Evolutionary conservation across 2,113 vertebrate species (phyloP), one percentile per base, ranked within the genome.

Genomic region (Morone chrysops): DNA sequence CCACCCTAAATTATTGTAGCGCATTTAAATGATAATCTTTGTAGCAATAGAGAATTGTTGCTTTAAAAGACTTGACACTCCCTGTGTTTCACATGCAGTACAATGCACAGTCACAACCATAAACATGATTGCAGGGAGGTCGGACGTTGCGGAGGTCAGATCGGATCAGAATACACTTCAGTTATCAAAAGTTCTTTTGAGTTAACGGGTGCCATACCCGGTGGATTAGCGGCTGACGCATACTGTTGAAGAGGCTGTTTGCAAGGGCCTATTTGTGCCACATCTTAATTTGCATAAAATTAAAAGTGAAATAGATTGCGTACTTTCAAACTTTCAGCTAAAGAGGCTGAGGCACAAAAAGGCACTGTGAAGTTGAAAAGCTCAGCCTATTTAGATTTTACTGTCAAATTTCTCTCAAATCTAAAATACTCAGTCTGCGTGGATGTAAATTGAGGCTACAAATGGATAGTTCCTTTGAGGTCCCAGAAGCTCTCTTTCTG

Each of bases 241-340:
- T 40, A 14, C 11, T 20, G 0, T 53, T 78, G 62, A n/a, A 50
- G 31, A 18, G 1, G 82, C 45, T 22, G 31, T 82, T 88, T 79
- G 60, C 80, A 62, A 5, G 1, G 4, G 2, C n/a, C 54, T 72
- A 63, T 75, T 71, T 63, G 69, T 36, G 47, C 25, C 18, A 40
- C 22, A 45, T 4, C 25, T 16, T 51, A 1, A 65, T 81, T 83
- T 60, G 61, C 79, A 87, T 75, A 14, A 38, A 50, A 80, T 45
- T 59, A 36, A 38, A 54, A 50, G 38, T 48, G 62, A 76, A 68
- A 54, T 62, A 14, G 9, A 59, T 12, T 1, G 5, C 41, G 47
- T 18, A 8, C 61, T 74, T 62, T 82, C n/a, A 69, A 36, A 69
- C 6, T 61, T 47, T 70, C 13, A 74, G 7, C 62, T 50, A 38